phyloP scores from a whole-genome alignment of 2,113 vertebrate species.

The Reinhardtius hippoglossoides region DNA sequence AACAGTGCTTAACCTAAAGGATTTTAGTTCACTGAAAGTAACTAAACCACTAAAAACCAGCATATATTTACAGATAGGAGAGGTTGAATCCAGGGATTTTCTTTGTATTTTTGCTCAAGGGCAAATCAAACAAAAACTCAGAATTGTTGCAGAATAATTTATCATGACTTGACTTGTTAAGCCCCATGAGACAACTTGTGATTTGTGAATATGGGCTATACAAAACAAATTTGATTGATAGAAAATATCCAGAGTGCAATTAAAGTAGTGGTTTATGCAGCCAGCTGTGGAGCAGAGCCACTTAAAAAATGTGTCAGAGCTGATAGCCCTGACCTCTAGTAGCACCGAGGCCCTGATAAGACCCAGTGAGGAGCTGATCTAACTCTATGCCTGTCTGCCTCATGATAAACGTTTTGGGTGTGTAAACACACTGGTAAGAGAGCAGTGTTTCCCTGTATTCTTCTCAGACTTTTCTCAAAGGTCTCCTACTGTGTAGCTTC shows the following conservation, averaged over 20 bases:
- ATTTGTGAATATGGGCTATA: no score
- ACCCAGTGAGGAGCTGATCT: constrained; percentile 27
- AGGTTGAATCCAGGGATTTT: no score
- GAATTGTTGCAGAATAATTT: no score
- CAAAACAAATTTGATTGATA: no score
- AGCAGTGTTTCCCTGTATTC: constrained; percentile 18
- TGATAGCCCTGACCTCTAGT: constrained; percentile 53
- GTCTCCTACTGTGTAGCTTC: not conserved
- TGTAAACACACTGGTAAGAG: constrained; percentile 43
- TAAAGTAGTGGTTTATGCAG: not conserved
- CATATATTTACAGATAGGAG: no score
- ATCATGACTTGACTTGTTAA: no score
- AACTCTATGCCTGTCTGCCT: constrained; percentile 49
- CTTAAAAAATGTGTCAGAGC: constrained; percentile 44
- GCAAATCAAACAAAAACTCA: no score
- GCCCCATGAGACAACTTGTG: no score
- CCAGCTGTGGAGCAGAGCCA: constrained; percentile 10
- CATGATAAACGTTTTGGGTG: constrained; percentile 71
- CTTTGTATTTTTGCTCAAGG: no score
- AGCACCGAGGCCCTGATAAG: constrained; percentile 58
- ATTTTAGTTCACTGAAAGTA: no score
- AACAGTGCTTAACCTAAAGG: no score
- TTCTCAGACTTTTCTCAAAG: not conserved
- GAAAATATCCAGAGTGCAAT: not conserved
- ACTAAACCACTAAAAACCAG: no score